Base-by-base conservation (phyloP, 1,140 invertebrate genomes). In the Grapholita molesta region DNA sequence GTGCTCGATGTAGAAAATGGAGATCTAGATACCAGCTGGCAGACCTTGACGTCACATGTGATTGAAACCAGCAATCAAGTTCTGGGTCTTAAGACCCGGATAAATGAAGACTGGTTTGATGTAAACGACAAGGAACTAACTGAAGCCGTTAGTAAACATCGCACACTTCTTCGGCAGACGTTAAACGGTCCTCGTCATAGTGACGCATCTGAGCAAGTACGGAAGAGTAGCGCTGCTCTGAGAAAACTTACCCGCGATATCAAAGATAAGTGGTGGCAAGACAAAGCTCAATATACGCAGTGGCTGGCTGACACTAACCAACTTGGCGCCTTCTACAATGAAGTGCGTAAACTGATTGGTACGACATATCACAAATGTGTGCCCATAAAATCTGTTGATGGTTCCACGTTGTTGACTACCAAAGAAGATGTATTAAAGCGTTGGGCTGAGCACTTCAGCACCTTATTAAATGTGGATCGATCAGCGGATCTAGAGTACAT, bases 71-170 rank as follows among this genome's bases (percentile, higher is more conserved):
- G 15, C n/a, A 64, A 3, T 30, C 6, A 4, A 4, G 30, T 30
- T 18, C 12, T 64, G 23, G 61, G 61, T 30, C 24, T 30, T 2
- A 64, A 30, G 4, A n/a, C 6, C 5, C 61, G 25, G 6, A 9
- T n/a, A 8, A 28, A 30, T 32, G 61, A 64, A n/a, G 61, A 64
- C 24, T 64, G 61, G 61, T 64, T 24, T 30, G 30, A 64, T 32
- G 24, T 30, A 25, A 64, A 64, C n/a, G 61, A 64, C 11, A 25
- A 3, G 28, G 24, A 30, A n/a, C 25, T 64, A 3, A 64, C 11
- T 8, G 15, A 9, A 33, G 61, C 61, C 6, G 2, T 64, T n/a
- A 32, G 15, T 15, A 64, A 64, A 30, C 61, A 64, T 25, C 3
- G 61, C 2, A 5, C 8, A 3, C 61, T 64, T 21, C 24, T 64